These are phyloP conservation scores for Montipora capitata DNA, from an alignment of 92 coral and sea anemone species.

Conservation along the genomic window DNA sequence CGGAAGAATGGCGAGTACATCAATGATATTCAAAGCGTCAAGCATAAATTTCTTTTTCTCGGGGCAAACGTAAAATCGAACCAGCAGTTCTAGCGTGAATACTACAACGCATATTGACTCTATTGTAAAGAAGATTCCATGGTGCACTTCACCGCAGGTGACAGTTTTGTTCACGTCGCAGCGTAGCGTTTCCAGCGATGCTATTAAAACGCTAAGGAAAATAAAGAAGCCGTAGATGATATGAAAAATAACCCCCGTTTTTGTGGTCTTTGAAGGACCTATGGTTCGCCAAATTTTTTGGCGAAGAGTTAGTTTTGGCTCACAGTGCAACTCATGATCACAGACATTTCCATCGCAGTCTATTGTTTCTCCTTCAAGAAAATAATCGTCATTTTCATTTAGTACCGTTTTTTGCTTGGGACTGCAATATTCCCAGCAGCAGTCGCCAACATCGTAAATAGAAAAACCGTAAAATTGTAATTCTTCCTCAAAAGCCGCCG, in stretches of 20 bases:
- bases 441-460: constrained; percentile 89
- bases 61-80: constrained; percentile 91
- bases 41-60: constrained; percentile 79
- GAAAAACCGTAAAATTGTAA: constrained; percentile 95
- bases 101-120: constrained; percentile 89
- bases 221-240: constrained; percentile 88
- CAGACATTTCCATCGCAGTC: constrained; percentile 70
- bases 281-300: constrained; percentile 94
- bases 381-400: constrained; percentile 78
- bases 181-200: constrained; percentile 85
- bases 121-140: constrained; percentile 67
- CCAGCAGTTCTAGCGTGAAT: constrained; percentile 78
- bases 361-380: constrained; percentile 75
- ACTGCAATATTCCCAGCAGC: constrained; percentile 93
- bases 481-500: constrained; percentile 95
- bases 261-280: constrained; percentile 91
- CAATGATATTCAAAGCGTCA: constrained; percentile 83
- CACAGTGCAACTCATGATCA: constrained; percentile 81
- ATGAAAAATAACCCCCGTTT: constrained; percentile 88
- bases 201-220: constrained; percentile 84
- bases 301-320: constrained; percentile 79
- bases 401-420: constrained; percentile 81
- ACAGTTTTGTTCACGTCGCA: constrained; percentile 45
- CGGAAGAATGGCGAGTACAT: constrained; percentile 82
- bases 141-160: constrained; percentile 80